Percentiles rank a stretch among this genome's conserved stretches.
Conservation (phyloP, 2,113 vertebrate species). For the Trichechus manatus region DNA sequence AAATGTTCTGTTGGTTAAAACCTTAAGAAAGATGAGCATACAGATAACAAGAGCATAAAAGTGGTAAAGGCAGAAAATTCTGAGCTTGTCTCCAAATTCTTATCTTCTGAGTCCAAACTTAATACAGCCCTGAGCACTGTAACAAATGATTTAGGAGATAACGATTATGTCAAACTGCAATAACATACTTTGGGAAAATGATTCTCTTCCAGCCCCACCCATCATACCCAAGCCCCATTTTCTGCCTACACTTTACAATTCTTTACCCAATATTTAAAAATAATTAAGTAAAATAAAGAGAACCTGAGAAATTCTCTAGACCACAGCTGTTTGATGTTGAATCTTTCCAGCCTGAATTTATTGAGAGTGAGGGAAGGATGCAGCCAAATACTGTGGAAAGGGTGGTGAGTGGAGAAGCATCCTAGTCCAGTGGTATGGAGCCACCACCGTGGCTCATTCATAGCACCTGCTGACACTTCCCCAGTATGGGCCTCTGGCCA, state of each 20-base stretch:
- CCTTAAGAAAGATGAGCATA: conserved; percentile 72
- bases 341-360: not conserved
- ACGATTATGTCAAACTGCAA: not conserved
- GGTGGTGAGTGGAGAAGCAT: rapidly evolving
- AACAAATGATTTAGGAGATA: not conserved
- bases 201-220: not conserved
- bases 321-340: not conserved
- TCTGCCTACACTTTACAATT: not conserved
- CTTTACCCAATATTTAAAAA: not conserved
- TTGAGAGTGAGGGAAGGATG: too few relatives aligned
- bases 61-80: conserved; percentile 72
- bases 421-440: not conserved
- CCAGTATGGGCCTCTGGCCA: not conserved
- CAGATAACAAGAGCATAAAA: conserved; percentile 77
- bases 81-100: conserved; percentile 57
- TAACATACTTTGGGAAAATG: not conserved
- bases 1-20: conserved; percentile 79
- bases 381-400: not conserved
- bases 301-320: not conserved
- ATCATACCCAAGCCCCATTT: too few relatives aligned
- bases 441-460: not conserved
- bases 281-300: conserved; percentile 10
- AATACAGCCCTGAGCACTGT: not conserved
- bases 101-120: conserved; percentile 61
- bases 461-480: not conserved